These are phyloP conservation scores for Zhuqinia jingwanae DNA, from an alignment of 2,888 invertebrate genomes.

Conservation along the genomic window DNA sequence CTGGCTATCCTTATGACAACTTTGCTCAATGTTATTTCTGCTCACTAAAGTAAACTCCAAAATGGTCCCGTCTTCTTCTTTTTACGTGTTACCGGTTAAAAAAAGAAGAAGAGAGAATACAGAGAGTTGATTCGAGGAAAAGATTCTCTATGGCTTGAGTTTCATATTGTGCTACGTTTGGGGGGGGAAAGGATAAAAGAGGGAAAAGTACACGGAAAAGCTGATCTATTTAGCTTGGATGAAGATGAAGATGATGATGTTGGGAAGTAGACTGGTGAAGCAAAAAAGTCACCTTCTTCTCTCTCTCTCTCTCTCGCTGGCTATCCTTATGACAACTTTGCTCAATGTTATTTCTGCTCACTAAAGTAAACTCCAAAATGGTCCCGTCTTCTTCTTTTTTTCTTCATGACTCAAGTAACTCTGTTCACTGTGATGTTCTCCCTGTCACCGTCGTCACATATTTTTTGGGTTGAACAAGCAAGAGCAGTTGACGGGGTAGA, in stretches of 20 bases:
- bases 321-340: neutral
- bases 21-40: neutral
- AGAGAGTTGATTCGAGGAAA: neutral
- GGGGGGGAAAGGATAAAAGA: neutral
- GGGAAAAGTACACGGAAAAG: too few relatives aligned
- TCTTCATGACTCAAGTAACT: too few relatives aligned
- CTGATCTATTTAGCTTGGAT: too few relatives aligned
- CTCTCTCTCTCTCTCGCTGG: too few relatives aligned
- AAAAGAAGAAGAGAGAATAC: neutral
- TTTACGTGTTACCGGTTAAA: neutral
- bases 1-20: neutral
- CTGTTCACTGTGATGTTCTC: too few relatives aligned
- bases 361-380: neutral
- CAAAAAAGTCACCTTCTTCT: conserved; percentile 28
- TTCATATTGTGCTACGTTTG: too few relatives aligned
- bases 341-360: neutral
- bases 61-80: neutral
- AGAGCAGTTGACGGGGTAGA: too few relatives aligned
- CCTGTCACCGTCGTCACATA: too few relatives aligned
- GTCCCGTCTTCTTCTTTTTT: neutral
- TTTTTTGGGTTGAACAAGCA: too few relatives aligned
- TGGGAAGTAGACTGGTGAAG: neutral
- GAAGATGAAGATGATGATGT: neutral
- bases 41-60: neutral
- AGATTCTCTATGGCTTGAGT: neutral